Evolutionary conservation across 2,888 invertebrate genomes (phyloP).

Genomic region (Pollenia labialis): DNA sequence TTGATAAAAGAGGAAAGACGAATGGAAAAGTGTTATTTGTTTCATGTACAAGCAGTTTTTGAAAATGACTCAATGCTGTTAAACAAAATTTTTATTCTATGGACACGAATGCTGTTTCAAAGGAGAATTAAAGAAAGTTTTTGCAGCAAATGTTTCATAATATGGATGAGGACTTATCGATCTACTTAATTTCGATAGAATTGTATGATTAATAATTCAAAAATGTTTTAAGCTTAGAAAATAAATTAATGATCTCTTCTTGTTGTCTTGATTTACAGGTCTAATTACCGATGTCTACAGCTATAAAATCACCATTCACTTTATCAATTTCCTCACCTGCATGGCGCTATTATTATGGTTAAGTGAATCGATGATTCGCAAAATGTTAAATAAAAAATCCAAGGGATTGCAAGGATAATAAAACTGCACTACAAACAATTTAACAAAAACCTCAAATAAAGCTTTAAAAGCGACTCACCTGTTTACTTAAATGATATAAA

Average conservation of each 20-base stretch:
- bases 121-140: too few relatives aligned
- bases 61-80: neutral
- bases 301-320: slow-evolving; percentile 80
- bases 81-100: too few relatives aligned
- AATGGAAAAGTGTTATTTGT: too few relatives aligned
- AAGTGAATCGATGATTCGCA: slow-evolving; percentile 77
- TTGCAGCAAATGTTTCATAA: too few relatives aligned
- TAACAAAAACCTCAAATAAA: slow-evolving; percentile 34
- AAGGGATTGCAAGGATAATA: slow-evolving; percentile 41
- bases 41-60: too few relatives aligned
- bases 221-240: too few relatives aligned
- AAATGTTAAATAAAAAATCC: slow-evolving; percentile 73
- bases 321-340: slow-evolving; percentile 78
- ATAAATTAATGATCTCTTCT: slow-evolving; percentile 76
- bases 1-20: too few relatives aligned
- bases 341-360: slow-evolving; percentile 79
- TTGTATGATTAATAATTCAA: too few relatives aligned
- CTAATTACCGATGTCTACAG: slow-evolving; percentile 79
- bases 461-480: slow-evolving; percentile 22
- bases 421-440: neutral
- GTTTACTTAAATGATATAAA: slow-evolving; percentile 18
- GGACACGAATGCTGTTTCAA: too few relatives aligned
- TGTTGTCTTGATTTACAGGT: slow-evolving; percentile 73
- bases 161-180: too few relatives aligned
- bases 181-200: too few relatives aligned